A percentile compares a stretch with the other conserved stretches of the same genome.
These are phyloP conservation scores for Drosophila aldrichi DNA, from an alignment of 2,888 invertebrate genomes.

Conservation along the genomic window DNA sequence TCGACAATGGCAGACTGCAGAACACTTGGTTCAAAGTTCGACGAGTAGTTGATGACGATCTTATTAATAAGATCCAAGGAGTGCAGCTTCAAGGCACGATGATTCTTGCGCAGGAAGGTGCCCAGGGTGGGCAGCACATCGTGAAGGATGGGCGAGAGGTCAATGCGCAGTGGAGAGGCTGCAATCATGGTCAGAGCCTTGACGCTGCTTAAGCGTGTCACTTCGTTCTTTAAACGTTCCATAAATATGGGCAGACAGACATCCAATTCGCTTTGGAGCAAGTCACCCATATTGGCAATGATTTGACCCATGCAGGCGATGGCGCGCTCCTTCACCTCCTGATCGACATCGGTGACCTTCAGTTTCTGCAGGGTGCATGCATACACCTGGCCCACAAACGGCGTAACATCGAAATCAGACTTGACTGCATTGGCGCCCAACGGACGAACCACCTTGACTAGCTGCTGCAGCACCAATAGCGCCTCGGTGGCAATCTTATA, in stretches of 20 bases:
- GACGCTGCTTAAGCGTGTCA: conserved; percentile 97
- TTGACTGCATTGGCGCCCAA: conserved; percentile 82
- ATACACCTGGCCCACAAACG: conserved; percentile 93
- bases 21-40: conserved; percentile 88
- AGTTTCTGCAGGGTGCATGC: conserved; percentile 93
- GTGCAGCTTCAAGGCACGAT: conserved; percentile 95
- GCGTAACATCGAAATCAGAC: conserved; percentile 89
- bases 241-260: conserved; percentile 97
- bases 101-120: conserved; percentile 97
- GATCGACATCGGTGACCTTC: conserved; percentile 98
- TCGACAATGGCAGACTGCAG: conserved; percentile 92
- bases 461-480: conserved; percentile 94
- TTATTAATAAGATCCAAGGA: conserved; percentile 96
- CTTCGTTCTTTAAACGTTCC: conserved; percentile 98
- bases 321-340: conserved; percentile 99
- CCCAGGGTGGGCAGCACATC: conserved; percentile 97
- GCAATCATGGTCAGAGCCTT: conserved; percentile 98
- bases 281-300: conserved; percentile 96
- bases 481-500: conserved; percentile 99
- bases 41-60: conserved; percentile 94
- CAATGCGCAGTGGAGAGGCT: conserved; percentile 93
- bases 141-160: conserved; percentile 92
- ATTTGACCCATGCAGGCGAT: conserved; percentile 99
- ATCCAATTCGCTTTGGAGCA: conserved; percentile 91
- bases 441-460: conserved; percentile 97